A percentile compares a stretch with the other conserved stretches of the same genome.
phyloP scores from a whole-genome alignment of 2,113 vertebrate species.

The Mirza zaza region DNA sequence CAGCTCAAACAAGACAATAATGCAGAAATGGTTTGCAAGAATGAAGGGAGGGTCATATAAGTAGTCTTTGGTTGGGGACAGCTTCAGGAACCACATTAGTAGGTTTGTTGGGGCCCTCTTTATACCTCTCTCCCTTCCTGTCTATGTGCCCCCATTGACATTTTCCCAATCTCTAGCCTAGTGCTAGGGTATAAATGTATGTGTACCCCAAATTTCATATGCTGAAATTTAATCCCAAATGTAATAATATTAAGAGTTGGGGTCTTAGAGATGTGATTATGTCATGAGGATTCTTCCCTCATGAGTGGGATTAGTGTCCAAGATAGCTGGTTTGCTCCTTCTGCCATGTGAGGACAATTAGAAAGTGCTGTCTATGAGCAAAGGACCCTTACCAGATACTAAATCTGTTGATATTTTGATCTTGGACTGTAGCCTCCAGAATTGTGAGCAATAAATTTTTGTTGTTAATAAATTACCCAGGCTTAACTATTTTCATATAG shows the following conservation, averaged over 20 bases:
- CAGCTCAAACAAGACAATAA: neutral
- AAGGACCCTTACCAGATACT: too few relatives aligned
- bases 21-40: accelerated
- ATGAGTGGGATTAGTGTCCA: neutral
- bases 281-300: neutral
- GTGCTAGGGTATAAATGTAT: neutral
- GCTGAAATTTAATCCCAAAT: neutral
- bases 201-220: neutral
- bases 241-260: neutral
- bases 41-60: neutral
- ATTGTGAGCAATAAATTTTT: neutral
- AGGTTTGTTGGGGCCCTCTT: neutral
- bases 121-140: accelerated
- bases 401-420: neutral
- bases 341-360: neutral
- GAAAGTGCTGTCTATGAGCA: neutral
- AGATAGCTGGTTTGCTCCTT: neutral
- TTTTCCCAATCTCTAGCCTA: neutral
- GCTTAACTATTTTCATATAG: neutral
- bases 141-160: accelerated
- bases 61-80: neutral
- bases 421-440: neutral
- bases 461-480: neutral
- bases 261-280: neutral
- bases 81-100: accelerated